Percentiles rank a stretch among this genome's conserved stretches.
Conservation (phyloP, 2,113 vertebrate species). For the Ranitomeya variabilis region DNA sequence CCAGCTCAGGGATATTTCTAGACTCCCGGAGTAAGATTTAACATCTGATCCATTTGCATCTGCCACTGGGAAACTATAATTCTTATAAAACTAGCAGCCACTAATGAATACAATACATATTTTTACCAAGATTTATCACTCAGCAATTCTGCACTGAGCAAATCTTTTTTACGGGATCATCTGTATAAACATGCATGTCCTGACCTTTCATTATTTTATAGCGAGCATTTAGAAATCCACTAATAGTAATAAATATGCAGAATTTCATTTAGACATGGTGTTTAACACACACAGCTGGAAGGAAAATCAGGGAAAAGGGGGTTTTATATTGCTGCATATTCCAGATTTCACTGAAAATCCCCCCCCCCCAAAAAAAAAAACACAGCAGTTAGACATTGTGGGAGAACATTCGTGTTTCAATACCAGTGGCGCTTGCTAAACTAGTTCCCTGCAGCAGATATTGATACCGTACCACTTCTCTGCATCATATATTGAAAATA, state of each 20-base stretch:
- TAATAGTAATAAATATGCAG: background rate
- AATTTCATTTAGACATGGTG: background rate
- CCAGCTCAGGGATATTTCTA: conserved; percentile 11
- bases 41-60: conserved; percentile 19
- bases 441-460: too few relatives aligned
- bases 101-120: conserved; percentile 39
- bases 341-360: too few relatives aligned
- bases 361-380: too few relatives aligned
- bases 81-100: conserved; percentile 25
- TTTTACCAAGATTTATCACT: background rate
- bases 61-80: conserved; percentile 1
- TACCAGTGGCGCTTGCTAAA: too few relatives aligned
- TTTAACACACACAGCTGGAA: background rate
- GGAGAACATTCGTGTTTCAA: too few relatives aligned
- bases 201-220: background rate
- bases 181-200: background rate
- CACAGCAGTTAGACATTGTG: too few relatives aligned
- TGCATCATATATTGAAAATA: too few relatives aligned
- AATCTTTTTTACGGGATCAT: conserved; percentile 19
- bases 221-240: background rate
- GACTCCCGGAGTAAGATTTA: conserved; percentile 5
- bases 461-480: too few relatives aligned
- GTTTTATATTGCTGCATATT: background rate
- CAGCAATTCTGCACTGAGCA: background rate
- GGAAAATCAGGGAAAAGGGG: background rate